A percentile compares a stretch with the other conserved stretches of the same genome.
These are phyloP conservation scores for Plutomurus gul DNA, from an alignment of 1,140 invertebrate species.

Conservation along the genomic window DNA sequence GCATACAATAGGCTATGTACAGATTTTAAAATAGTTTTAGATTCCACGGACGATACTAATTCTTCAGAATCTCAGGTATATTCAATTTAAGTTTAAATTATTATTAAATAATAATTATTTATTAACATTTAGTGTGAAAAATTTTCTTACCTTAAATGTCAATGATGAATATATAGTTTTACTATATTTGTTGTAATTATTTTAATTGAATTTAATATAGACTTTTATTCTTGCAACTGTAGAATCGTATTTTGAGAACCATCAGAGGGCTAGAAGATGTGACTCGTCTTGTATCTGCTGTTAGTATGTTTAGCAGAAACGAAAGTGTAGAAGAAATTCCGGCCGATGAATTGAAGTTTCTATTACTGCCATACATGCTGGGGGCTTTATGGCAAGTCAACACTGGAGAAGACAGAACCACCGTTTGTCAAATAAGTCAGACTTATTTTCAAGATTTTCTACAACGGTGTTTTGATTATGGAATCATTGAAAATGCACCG, in stretches of 20 bases:
- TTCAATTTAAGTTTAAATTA: too few species aligned
- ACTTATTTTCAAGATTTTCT: constrained; percentile 86
- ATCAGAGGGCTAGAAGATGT: constrained; percentile 76
- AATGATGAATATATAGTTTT: not conserved
- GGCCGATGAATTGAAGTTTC: constrained; percentile 81
- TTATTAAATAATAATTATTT: too few species aligned
- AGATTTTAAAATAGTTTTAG: not conserved
- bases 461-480: constrained; percentile 76
- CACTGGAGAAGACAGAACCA: constrained; percentile 65
- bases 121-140: too few species aligned
- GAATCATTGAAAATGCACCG: constrained; percentile 65
- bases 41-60: not conserved
- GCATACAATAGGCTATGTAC: not conserved
- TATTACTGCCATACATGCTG: constrained; percentile 80
- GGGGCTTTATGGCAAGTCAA: constrained; percentile 74
- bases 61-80: constrained; percentile 42
- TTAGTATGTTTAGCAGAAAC: constrained; percentile 84
- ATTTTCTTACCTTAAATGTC: not conserved
- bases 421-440: constrained; percentile 73
- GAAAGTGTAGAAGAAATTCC: constrained; percentile 85
- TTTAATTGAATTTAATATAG: too few species aligned
- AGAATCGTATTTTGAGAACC: constrained; percentile 70
- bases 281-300: constrained; percentile 75
- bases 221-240: too few species aligned
- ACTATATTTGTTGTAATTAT: too few species aligned